Evolutionary conservation across 2,888 invertebrate species (phyloP).

Genomic region (Enchytraeus crypticus): DNA sequence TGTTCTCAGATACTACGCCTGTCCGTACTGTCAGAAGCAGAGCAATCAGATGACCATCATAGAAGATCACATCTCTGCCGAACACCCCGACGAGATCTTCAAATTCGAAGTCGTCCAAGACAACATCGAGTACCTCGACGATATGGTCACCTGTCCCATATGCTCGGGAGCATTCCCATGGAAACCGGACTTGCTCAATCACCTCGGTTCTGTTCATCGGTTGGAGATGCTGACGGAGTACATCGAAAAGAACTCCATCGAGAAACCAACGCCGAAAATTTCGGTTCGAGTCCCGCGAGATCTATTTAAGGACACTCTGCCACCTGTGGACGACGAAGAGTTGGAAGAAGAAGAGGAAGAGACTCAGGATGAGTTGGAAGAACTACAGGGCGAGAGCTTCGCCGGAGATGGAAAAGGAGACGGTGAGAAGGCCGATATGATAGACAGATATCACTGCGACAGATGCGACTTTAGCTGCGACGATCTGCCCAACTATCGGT

Average conservation of each 20-base stretch:
- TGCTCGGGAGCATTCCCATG: constrained; percentile 9
- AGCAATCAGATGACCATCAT: constrained; percentile 11
- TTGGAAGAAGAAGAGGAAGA: not conserved
- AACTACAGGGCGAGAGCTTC: not conserved
- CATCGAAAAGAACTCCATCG: not conserved
- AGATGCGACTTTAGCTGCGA: constrained; percentile 10
- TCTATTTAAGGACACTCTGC: constrained; percentile 2
- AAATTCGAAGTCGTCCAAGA: constrained; percentile 14
- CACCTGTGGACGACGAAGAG: not conserved
- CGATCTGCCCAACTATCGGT: not conserved
- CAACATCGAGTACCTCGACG: constrained; percentile 7
- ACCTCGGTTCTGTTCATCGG: constrained; percentile 8
- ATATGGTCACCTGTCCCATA: constrained; percentile 15
- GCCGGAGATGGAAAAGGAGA: not conserved
- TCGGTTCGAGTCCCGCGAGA: constrained; percentile 2
- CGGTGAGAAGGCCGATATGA: constrained; percentile 1
- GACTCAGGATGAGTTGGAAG: not conserved
- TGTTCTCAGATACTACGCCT: constrained; percentile 11
- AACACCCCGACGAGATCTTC: constrained; percentile 9
- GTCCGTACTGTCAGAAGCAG: constrained; percentile 11
- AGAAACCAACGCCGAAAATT: not conserved
- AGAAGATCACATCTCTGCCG: constrained; percentile 8
- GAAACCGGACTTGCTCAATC: constrained; percentile 12
- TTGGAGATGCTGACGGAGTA: constrained; percentile 3
- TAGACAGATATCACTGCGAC: constrained; percentile 7